Evolutionary conservation across 2,888 invertebrate species (phyloP).

Genomic region (Acleris holmiana): DNA sequence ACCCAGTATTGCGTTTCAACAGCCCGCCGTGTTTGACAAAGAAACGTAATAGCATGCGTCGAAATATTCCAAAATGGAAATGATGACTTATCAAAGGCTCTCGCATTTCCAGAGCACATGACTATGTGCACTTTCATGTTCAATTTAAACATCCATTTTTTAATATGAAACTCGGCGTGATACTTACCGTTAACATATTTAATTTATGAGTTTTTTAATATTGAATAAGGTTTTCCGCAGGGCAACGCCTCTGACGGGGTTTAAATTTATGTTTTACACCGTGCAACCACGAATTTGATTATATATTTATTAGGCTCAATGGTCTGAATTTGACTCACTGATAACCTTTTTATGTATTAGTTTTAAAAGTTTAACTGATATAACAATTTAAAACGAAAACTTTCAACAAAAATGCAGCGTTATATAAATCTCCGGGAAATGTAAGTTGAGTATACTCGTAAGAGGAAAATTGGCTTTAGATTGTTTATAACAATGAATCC

Average conservation of each 20-base stretch:
- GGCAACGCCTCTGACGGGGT: slow-evolving; percentile 28
- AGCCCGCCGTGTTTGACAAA: not conserved
- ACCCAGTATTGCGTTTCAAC: not conserved
- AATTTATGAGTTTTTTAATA: slow-evolving; percentile 30
- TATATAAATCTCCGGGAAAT: not conserved
- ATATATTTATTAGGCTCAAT: not conserved
- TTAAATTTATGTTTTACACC: slow-evolving; percentile 33
- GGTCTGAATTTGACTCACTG: no score
- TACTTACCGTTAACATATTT: slow-evolving; percentile 34
- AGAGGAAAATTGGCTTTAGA: not conserved
- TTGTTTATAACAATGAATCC: slow-evolving; percentile 14
- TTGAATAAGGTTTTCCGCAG: slow-evolving; percentile 35
- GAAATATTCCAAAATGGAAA: not conserved
- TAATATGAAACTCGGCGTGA: slow-evolving; percentile 20
- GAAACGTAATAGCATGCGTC: not conserved
- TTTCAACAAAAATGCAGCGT: not conserved
- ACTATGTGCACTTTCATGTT: slow-evolving; percentile 17
- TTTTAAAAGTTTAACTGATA: no score
- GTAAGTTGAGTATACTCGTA: not conserved
- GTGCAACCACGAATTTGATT: slow-evolving; percentile 12
- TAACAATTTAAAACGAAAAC: no score
- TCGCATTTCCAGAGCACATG: slow-evolving; percentile 5
- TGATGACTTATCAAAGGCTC: not conserved
- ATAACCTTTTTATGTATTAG: no score
- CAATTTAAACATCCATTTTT: slow-evolving; percentile 22